Evolutionary conservation across 1,140 invertebrate genomes (phyloP).

Genomic region (Brachionus calyciflorus): DNA sequence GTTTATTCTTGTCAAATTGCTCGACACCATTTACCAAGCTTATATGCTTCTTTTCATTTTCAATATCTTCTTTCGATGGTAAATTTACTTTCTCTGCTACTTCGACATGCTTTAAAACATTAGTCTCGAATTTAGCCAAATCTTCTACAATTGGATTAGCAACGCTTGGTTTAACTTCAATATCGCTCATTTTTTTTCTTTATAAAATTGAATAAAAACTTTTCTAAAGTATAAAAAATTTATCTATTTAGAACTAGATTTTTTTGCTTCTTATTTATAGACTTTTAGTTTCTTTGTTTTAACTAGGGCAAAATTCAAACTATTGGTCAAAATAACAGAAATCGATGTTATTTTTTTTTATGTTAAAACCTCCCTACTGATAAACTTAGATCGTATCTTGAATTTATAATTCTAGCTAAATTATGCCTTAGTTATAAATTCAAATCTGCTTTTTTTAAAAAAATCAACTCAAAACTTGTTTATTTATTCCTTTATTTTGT

Average conservation of each 20-base stretch:
- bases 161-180: neutral
- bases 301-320: neutral
- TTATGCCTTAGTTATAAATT: neutral
- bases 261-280: neutral
- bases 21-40: conserved; percentile 21
- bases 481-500: conserved; percentile 9
- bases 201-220: too few relatives aligned
- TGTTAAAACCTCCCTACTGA: too few relatives aligned
- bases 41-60: conserved; percentile 15
- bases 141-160: conserved; percentile 9
- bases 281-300: conserved; percentile 9
- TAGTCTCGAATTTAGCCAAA: conserved; percentile 18
- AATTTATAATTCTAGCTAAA: neutral
- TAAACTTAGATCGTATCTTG: neutral
- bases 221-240: too few relatives aligned
- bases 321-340: neutral
- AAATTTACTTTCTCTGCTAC: conserved; percentile 21
- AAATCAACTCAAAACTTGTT: conserved; percentile 10
- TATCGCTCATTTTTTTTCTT: conserved; percentile 8
- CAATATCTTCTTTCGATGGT: conserved; percentile 27
- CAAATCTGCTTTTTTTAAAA: neutral
- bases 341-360: too few relatives aligned
- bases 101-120: conserved; percentile 29
- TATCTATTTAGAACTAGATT: neutral
- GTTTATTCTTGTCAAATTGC: conserved; percentile 23